Evolutionary conservation across 1,140 invertebrate species (phyloP), one percentile per base, ranked within the genome.

Genomic region (Conopomorpha cramerella): DNA sequence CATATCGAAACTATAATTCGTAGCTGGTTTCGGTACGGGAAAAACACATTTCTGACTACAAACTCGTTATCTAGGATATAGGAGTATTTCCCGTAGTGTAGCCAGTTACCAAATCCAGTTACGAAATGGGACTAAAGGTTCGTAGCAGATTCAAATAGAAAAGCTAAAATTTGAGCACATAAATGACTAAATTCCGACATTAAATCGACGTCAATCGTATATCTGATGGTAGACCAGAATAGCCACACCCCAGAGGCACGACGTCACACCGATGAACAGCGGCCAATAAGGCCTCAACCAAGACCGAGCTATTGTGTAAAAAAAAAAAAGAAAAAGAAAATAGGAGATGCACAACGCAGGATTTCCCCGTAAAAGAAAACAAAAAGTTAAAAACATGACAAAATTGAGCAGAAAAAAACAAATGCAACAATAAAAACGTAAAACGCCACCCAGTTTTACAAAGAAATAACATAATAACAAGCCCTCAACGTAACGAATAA

Each of bases 211-310:
- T 66, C 55, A 74, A 33, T 52, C 59, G 38, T 71, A 68, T 43
- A 70, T 47, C 16, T 76, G 59, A 49, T 77, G 71, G 43, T 78
- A 79, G 3, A 74, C 74, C 43, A 82, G 66, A 46, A 89, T 81
- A 43, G 87, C 81, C 49, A 89, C 81, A 54, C 86, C 87, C 86
- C 86, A 89, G 57, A 89, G 79, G 76, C 86, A 84, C 23, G 81
- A 82, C 25, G 82, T 85, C 45, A 87, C 78, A 48, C 85, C 85
- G 62, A 87, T 78, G 74, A 86, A 79, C 45, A 86, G 57, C 34
- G 85, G 84, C 61, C 85, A 63, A 52, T 83, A 80, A 16, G 57
- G 58, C 41, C 55, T 67, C 36, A 74, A 53, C 67, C 71, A 77
- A 78, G 59, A 27, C 3, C 65, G 61, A 68, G 66, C 70, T 74